Percentiles rank a stretch among this genome's conserved stretches.
Conservation (phyloP, 2,888 invertebrate species). For the Agrochola circellaris region DNA sequence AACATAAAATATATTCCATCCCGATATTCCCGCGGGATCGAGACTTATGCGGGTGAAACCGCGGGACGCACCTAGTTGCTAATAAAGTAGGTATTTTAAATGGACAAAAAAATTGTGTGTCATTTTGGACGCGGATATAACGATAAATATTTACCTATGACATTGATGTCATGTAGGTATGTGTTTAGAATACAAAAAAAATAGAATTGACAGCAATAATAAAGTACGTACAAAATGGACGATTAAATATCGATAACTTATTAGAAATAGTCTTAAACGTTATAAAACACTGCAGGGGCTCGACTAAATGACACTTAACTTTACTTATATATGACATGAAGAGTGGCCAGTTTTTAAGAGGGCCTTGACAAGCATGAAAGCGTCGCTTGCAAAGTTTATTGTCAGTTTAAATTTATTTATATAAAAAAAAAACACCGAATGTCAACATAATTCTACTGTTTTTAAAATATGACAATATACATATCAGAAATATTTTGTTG, state of each 20-base stretch:
- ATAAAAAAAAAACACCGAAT: background rate
- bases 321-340: constrained; percentile 25
- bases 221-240: constrained; percentile 25
- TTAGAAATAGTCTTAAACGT: constrained; percentile 1
- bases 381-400: background rate
- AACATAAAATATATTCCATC: too few species aligned
- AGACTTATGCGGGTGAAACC: too few species aligned
- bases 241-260: constrained; percentile 44
- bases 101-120: background rate
- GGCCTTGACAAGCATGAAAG: background rate
- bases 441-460: background rate
- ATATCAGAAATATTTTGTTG: background rate
- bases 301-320: constrained; percentile 20
- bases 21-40: too few species aligned
- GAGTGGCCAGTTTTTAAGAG: background rate
- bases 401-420: background rate
- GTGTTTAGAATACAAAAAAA: background rate
- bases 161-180: background rate
- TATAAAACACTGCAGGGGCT: constrained; percentile 47
- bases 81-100: background rate
- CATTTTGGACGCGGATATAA: constrained; percentile 3
- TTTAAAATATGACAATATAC: background rate
- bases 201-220: constrained; percentile 24
- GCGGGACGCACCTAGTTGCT: background rate
- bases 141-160: background rate